phyloP scores from a whole-genome alignment of 2,113 vertebrate species.

The Lepus europaeus region DNA sequence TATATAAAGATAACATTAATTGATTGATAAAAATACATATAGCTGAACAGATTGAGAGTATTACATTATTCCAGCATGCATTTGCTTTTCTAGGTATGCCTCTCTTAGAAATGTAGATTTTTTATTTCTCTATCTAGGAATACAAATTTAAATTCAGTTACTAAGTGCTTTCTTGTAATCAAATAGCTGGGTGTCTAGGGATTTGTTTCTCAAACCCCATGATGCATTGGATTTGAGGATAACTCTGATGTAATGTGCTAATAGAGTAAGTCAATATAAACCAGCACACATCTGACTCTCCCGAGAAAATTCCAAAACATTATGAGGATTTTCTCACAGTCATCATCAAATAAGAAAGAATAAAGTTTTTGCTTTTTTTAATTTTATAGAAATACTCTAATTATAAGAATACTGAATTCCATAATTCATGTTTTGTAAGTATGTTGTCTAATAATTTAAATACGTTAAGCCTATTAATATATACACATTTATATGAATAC shows the following conservation, averaged over 20 bases:
- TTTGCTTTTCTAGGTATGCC: conserved; percentile 62
- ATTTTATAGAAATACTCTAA: not conserved
- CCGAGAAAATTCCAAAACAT: conserved; percentile 63
- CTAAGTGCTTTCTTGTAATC: conserved; percentile 82
- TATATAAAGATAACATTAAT: not conserved
- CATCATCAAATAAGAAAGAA: conserved; percentile 58
- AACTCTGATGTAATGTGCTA: conserved; percentile 57
- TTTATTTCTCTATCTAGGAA: conserved; percentile 80
- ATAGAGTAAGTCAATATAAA: conserved; percentile 71
- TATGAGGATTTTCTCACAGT: conserved; percentile 67
- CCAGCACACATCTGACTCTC: not conserved
- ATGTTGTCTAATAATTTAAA: not conserved
- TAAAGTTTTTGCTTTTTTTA: conserved; percentile 46
- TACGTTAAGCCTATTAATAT: no score
- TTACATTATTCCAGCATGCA: not conserved
- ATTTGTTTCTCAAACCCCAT: conserved; percentile 68
- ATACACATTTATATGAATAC: no score
- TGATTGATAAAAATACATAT: not conserved
- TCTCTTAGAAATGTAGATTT: conserved; percentile 59
- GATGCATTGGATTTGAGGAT: conserved; percentile 61
- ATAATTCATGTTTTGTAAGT: conserved; percentile 60
- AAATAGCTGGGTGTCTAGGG: conserved; percentile 69
- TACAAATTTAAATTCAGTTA: conserved; percentile 80
- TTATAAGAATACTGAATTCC: not conserved
- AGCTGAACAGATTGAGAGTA: not conserved